Conservation (phyloP, 2,797 vertebrate species). For the Aulostomus chinensis region DNA sequence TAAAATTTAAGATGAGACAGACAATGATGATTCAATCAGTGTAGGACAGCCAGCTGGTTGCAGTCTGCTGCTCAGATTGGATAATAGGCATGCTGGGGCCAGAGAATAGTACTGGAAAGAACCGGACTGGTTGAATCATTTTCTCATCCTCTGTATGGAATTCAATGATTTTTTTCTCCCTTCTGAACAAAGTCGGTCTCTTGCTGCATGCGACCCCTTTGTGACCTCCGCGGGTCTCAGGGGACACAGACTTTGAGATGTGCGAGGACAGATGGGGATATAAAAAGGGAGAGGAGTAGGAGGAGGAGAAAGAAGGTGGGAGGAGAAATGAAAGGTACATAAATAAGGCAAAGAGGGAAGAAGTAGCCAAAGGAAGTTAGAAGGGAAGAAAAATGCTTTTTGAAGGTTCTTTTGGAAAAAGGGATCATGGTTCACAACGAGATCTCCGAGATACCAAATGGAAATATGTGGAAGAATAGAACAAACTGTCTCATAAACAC, state of each 20-base stretch:
- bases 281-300: constrained; percentile 10
- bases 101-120: constrained; percentile 16
- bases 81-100: constrained; percentile 40
- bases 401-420: background rate
- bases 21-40: constrained; percentile 23
- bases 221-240: constrained; percentile 7
- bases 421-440: background rate
- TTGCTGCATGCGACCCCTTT: constrained; percentile 32
- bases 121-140: constrained; percentile 18
- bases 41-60: constrained; percentile 16
- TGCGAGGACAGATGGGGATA: constrained; percentile 21
- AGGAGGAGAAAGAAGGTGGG: constrained; percentile 1
- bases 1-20: constrained; percentile 11
- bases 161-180: constrained; percentile 55
- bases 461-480: background rate
- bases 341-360: constrained; percentile 1
- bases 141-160: constrained; percentile 36
- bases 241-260: constrained; percentile 25
- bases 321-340: constrained; percentile 8
- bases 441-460: background rate
- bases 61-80: constrained; percentile 36
- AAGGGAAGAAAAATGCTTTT: background rate
- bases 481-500: too few relatives aligned
- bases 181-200: constrained; percentile 23
- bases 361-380: background rate